Evolutionary conservation across 1,140 invertebrate genomes (phyloP), one percentile per base, ranked within the genome.

Genomic region (Hylaeus anthracinus): DNA sequence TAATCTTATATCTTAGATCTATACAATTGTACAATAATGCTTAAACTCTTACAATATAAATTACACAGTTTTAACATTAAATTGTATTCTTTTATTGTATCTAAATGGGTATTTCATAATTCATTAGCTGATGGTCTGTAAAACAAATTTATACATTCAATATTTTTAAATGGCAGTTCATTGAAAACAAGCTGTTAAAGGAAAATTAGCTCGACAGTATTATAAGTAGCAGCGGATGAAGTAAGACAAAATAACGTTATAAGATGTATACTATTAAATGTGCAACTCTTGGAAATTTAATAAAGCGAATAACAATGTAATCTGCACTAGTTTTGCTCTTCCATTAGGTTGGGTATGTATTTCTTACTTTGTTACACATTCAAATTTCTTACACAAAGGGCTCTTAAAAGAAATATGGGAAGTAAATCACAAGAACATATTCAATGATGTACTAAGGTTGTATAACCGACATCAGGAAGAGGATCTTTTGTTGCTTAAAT

Each of bases 111-210:
- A 81, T 70, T 69, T 61, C 76, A 83, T 76, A 81, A 81, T 86
- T 87, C 87, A 90, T 93, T 93, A 93, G 91, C 93, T 92, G 91
- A 93, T 93, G 92, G 91, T 92, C 92, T 92, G 92, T 82, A 86
- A 88, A 90, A 85, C 88, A n/a, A 60, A 86, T 89, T 90, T 88
- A 81, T 88, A 85, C 88, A 89, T 77, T 82, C 75, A 73, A 51
- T 86, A 86, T 77, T 85, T 45, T 63, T 64, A 85, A 84, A 82
- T 88, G 86, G 85, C 88, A 90, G 86, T 88, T 86, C 55, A 72
- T 72, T n/a, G 56, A 79, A 81, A 51, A 60, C 60, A 69, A 43
- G 39, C 37, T 79, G 51, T 65, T 65, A 43, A 58, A 78, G 64
- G 26, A 61, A 63, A 72, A 79, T 61, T 70, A 67, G n/a, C 61